Base-by-base conservation (phyloP, 2,888 invertebrate species). In the Trachelus tabidus region DNA sequence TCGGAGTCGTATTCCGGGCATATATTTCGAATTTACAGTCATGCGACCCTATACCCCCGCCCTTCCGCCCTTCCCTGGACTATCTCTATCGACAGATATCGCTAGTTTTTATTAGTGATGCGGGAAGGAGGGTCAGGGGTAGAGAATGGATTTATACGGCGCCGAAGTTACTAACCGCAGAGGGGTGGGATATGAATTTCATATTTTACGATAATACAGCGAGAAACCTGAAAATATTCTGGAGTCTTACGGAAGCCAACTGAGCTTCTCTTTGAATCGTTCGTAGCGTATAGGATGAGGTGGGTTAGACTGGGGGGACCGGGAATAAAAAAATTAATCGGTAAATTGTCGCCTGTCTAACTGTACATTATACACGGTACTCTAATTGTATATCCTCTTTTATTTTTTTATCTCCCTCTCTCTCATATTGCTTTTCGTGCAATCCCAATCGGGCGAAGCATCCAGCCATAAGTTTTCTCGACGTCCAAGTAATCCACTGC, bases 171-270 rank as follows among this genome's bases (percentile, higher is more conserved):
- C 71, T 71, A 71, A 31, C 33, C 71, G 71, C 34, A 15, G 71
- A 71, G 78, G 37, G 37, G 77, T 76, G 80, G 76, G 82, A 86
- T 85, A 85, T 86, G 85, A 85, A 87, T 87, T 87, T 87, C 83
- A 86, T 86, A 85, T 86, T 83, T 85, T 82, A 85, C 84, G 86
- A 86, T 87, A 86, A 86, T 83, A 83, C 75, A 77, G 77, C 69
- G 68, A 33, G 79, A 76, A 71, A 33, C 34, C 71, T 71, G 33
- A 33, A 71, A 71, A 71, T 71, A 71, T 56, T 56, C 56, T 0
- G 23, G 56, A 56, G 56, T 23, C 56, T 56, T 56, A 23, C 56
- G 56, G 56, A 56, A 56, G 23, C 56, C 56, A 56, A 56, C 56
- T 56, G 56, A 56, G 23, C 23, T 23, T 56, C 56, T 56, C 56